Evolutionary conservation across 2,113 vertebrate genomes (phyloP).

Genomic region (Turnix velox): DNA sequence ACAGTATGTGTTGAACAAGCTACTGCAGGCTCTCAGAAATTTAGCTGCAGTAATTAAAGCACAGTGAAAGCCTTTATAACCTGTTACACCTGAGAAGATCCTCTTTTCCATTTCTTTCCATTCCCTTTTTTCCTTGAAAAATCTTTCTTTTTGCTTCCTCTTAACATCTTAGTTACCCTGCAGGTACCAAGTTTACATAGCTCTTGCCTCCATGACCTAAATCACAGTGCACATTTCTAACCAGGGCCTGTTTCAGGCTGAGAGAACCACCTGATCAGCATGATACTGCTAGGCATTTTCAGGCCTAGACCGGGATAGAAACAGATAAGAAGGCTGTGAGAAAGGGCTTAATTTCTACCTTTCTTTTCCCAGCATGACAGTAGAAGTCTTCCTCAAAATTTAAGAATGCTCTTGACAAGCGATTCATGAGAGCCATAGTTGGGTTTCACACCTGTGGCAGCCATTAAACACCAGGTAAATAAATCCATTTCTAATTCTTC

Average conservation of each 20-base stretch:
- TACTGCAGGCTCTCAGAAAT: not conserved
- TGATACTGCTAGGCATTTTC: not conserved
- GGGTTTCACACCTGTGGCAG: not conserved
- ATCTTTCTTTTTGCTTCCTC: not conserved
- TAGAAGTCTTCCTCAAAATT: not conserved
- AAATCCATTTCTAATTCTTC: not conserved
- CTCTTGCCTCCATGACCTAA: not conserved
- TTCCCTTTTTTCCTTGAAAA: not conserved
- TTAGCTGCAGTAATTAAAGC: conserved; percentile 11
- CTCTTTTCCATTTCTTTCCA: not conserved
- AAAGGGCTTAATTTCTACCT: accelerated
- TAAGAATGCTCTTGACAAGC: not conserved
- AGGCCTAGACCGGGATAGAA: not conserved
- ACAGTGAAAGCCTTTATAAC: not conserved
- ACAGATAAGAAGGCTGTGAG: not conserved
- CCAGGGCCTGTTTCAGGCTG: not conserved
- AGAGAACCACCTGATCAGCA: not conserved
- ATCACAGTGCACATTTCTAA: not conserved
- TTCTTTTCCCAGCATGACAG: not conserved
- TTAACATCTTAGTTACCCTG: not conserved
- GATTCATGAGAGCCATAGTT: not conserved
- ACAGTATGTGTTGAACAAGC: not conserved
- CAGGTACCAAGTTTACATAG: not conserved
- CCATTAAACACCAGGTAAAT: not conserved
- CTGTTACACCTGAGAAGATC: not conserved